A percentile compares a stretch with the other conserved stretches of the same genome.
Evolutionary conservation across 1,140 invertebrate genomes (phyloP).

Genomic region (Drusus annulatus): DNA sequence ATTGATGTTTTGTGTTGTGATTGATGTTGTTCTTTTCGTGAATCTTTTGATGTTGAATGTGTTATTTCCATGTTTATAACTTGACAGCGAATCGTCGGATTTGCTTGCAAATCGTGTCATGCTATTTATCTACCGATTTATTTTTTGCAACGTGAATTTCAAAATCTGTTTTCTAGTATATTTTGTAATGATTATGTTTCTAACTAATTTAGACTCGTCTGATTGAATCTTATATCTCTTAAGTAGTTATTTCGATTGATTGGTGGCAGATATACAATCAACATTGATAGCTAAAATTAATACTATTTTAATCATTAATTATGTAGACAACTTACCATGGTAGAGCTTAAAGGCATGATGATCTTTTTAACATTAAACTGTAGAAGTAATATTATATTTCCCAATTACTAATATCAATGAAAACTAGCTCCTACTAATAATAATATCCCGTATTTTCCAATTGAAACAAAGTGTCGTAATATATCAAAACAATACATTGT

Average conservation of each 20-base stretch:
- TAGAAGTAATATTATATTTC: slow-evolving; percentile 28
- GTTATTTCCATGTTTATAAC: too few species aligned
- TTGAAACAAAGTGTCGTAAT: neutral
- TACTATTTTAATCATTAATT: neutral
- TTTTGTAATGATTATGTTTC: too few species aligned
- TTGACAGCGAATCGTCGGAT: too few species aligned
- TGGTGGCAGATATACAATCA: neutral
- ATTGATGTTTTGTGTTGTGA: slow-evolving; percentile 27
- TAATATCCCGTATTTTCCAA: neutral
- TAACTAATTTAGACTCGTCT: too few species aligned
- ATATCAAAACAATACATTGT: neutral
- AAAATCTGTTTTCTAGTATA: too few species aligned
- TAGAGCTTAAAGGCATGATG: slow-evolving; percentile 29
- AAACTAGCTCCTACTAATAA: slow-evolving; percentile 26
- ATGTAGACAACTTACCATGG: neutral
- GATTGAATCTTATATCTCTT: neutral
- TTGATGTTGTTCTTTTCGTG: slow-evolving; percentile 17
- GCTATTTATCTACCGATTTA: too few species aligned
- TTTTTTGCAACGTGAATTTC: too few species aligned
- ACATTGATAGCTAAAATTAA: neutral
- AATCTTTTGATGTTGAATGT: too few species aligned
- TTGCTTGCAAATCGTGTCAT: too few species aligned
- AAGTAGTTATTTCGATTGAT: slow-evolving; percentile 4
- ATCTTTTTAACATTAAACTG: slow-evolving; percentile 23
- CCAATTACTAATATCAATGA: slow-evolving; percentile 13